These are phyloP conservation scores for Didymodactylos carnosus DNA, from an alignment of 2,888 invertebrate genomes.

Conservation along the genomic window DNA sequence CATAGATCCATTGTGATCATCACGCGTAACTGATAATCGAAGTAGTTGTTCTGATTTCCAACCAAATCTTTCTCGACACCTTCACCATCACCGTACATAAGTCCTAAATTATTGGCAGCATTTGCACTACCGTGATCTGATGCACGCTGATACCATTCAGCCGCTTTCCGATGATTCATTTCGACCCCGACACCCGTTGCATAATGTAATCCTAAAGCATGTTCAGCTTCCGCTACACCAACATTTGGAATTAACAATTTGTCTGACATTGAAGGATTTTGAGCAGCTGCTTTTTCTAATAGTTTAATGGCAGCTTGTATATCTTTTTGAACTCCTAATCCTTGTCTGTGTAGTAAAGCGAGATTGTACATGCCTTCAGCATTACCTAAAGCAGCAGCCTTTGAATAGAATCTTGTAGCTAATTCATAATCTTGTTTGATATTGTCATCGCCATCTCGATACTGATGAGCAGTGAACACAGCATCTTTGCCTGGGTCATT, in stretches of 20 bases:
- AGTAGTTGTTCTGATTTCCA: background rate
- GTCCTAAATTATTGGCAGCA: background rate
- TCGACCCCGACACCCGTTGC: background rate
- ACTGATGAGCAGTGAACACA: background rate
- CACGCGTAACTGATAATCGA: background rate
- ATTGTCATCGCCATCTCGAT: background rate
- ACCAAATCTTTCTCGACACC: background rate
- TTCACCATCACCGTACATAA: background rate
- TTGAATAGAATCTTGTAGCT: background rate
- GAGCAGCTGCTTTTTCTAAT: background rate
- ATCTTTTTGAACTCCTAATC: background rate
- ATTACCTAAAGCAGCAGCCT: background rate
- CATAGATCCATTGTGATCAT: background rate
- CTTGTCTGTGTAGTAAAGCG: background rate
- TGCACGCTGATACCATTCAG: background rate
- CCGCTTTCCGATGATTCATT: background rate
- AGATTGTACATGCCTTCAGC: constrained; percentile 5
- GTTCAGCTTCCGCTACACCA: background rate
- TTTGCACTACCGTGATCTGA: background rate
- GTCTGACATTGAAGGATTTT: background rate
- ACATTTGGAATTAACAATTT: background rate
- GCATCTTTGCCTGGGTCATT: background rate
- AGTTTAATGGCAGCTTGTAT: background rate
- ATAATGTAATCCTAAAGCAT: background rate
- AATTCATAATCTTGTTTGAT: background rate